Conservation (phyloP, 1,140 invertebrate genomes). For the Procambarus virginalis region DNA sequence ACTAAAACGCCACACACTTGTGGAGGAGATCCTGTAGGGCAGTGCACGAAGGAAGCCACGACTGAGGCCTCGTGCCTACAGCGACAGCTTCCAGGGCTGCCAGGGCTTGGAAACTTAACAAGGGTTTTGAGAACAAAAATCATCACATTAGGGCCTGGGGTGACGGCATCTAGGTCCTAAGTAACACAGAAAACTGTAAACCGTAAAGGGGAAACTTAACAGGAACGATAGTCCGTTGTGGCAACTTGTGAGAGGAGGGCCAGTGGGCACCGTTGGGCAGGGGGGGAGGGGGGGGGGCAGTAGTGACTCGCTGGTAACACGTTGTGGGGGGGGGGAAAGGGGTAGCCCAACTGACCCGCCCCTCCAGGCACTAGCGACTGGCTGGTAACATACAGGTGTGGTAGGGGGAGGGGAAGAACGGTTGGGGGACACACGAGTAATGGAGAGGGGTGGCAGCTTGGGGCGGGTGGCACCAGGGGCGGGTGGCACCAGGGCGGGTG, state of each 20-base stretch:
- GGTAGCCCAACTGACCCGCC: constrained; percentile 23
- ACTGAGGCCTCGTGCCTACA: background rate
- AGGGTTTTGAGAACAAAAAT: constrained; percentile 13
- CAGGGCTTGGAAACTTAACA: constrained; percentile 52
- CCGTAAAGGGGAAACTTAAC: constrained; percentile 1
- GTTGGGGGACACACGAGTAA: background rate
- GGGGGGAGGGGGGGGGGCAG: constrained; percentile 9
- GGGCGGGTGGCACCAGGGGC: background rate
- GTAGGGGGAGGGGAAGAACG: background rate
- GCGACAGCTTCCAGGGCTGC: constrained; percentile 7
- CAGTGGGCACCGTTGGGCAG: background rate
- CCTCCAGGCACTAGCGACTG: constrained; percentile 56
- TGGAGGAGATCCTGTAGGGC: constrained; percentile 42
- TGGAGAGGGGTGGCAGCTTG: background rate
- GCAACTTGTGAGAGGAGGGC: constrained; percentile 15
- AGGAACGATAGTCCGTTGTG: constrained; percentile 14
- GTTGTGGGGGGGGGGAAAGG: constrained; percentile 50
- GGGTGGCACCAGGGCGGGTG: background rate
- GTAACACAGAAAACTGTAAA: background rate
- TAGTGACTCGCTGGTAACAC: constrained; percentile 50
- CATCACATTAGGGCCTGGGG: constrained; percentile 17
- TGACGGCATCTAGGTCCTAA: constrained; percentile 4
- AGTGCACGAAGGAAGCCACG: background rate
- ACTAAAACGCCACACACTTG: constrained; percentile 30
- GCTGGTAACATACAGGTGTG: constrained; percentile 52